These are phyloP conservation scores for Palaemon carinicauda DNA, from an alignment of 1,140 invertebrate species.

Conservation along the genomic window DNA sequence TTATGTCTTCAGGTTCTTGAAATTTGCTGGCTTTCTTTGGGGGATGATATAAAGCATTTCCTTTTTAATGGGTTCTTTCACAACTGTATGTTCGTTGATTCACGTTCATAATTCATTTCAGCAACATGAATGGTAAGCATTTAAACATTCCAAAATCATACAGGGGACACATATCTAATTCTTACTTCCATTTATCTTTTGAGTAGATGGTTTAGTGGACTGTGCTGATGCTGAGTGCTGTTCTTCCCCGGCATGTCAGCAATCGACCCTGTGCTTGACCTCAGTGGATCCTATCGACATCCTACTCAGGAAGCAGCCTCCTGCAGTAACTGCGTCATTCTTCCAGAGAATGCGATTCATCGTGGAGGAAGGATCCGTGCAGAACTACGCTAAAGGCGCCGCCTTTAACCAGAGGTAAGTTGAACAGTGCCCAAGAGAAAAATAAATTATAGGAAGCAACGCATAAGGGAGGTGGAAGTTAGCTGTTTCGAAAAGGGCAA, in stretches of 20 bases:
- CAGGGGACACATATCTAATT: too few relatives aligned
- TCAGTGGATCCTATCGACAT: constrained; percentile 94
- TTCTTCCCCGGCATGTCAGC: constrained; percentile 79
- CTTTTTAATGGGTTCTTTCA: too few relatives aligned
- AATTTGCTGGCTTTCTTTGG: too few relatives aligned
- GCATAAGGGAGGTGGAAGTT: too few relatives aligned
- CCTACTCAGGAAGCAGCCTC: constrained; percentile 90
- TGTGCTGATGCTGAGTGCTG: constrained; percentile 99
- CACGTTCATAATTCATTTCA: too few relatives aligned
- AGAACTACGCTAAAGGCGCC: constrained; percentile 92
- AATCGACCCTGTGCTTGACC: constrained; percentile 87
- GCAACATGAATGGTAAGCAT: too few relatives aligned
- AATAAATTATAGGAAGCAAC: neutral
- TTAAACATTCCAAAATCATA: too few relatives aligned
- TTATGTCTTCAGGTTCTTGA: too few relatives aligned
- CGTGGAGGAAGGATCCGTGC: constrained; percentile 95
- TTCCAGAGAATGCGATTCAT: constrained; percentile 98
- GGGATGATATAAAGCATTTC: too few relatives aligned
- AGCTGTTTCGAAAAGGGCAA: too few relatives aligned
- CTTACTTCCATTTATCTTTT: constrained; percentile 25
- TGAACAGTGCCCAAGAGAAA: neutral
- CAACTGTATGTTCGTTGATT: too few relatives aligned
- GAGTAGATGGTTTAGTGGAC: constrained; percentile 91
- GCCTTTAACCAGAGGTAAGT: constrained; percentile 97
- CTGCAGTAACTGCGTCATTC: constrained; percentile 95